Conservation (phyloP, 2,888 invertebrate species). For the Thumatha senex region DNA sequence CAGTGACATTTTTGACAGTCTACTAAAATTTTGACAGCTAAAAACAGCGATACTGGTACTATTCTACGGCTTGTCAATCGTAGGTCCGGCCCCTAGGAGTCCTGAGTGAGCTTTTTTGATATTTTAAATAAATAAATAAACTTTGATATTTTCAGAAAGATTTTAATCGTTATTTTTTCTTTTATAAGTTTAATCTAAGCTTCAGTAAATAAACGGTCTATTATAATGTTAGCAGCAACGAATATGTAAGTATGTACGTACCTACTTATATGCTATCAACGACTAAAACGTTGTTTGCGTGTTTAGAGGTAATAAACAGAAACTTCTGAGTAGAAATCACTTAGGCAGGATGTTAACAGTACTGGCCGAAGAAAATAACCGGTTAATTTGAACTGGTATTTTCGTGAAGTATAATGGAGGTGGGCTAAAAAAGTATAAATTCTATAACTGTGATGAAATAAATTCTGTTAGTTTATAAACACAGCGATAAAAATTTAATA, state of each 20-base stretch:
- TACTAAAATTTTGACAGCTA: no score
- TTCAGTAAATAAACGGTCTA: slow-evolving; percentile 7
- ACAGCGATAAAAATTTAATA: no score
- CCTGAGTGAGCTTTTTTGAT: no score
- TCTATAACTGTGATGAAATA: background rate
- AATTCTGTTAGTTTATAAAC: no score
- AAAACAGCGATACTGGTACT: no score
- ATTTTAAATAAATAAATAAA: no score
- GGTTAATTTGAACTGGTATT: background rate
- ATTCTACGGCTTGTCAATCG: no score
- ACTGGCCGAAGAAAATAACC: background rate
- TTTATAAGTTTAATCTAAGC: no score
- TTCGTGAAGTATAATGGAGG: background rate
- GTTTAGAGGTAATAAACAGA: slow-evolving; percentile 3
- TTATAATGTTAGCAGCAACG: slow-evolving; percentile 6
- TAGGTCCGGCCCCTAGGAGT: no score
- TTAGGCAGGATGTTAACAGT: slow-evolving; percentile 4
- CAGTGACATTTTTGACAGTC: no score
- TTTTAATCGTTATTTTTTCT: no score
- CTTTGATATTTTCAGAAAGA: no score
- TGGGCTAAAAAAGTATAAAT: background rate
- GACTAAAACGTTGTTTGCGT: slow-evolving; percentile 1
- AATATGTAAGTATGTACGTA: slow-evolving; percentile 1
- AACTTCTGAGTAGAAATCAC: background rate
- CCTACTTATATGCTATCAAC: background rate